Evolutionary conservation across 1,140 invertebrate species (phyloP).

Genomic region (Ceratosolen solmsi): DNA sequence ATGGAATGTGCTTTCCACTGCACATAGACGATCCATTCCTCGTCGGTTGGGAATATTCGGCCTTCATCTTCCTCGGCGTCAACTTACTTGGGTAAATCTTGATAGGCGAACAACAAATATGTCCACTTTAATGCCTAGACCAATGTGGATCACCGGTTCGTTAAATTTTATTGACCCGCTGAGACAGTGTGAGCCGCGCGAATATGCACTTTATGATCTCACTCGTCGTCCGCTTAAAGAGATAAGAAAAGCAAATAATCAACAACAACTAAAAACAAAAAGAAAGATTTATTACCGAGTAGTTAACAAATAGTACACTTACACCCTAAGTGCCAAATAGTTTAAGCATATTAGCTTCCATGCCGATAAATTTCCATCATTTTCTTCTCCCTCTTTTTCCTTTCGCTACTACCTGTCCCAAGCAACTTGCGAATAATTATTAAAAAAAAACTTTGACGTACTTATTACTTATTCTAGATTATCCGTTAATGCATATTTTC

Average conservation of each 20-base stretch:
- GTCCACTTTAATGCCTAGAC: background rate
- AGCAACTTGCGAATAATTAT: constrained; percentile 5
- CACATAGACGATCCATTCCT: constrained; percentile 82
- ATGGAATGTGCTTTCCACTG: constrained; percentile 83
- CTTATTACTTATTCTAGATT: background rate
- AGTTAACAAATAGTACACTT: too few species aligned
- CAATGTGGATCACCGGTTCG: background rate
- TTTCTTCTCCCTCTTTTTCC: too few species aligned
- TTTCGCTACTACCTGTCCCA: background rate
- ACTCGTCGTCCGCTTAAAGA: too few species aligned
- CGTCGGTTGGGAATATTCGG: constrained; percentile 84
- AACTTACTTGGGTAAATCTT: constrained; percentile 76
- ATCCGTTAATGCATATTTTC: constrained; percentile 8
- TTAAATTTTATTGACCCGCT: background rate
- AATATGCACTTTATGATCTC: too few species aligned
- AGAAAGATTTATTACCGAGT: too few species aligned
- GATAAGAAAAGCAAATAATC: background rate
- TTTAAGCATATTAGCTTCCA: too few species aligned
- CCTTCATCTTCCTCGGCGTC: constrained; percentile 82
- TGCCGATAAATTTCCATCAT: too few species aligned
- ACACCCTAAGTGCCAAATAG: too few species aligned
- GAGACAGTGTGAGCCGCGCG: too few species aligned
- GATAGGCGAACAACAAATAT: background rate
- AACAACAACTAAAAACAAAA: too few species aligned
- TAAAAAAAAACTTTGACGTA: background rate